Evolutionary conservation across 2,113 vertebrate species (phyloP), one percentile per base, ranked within the genome.

Genomic region (Aix galericulata): DNA sequence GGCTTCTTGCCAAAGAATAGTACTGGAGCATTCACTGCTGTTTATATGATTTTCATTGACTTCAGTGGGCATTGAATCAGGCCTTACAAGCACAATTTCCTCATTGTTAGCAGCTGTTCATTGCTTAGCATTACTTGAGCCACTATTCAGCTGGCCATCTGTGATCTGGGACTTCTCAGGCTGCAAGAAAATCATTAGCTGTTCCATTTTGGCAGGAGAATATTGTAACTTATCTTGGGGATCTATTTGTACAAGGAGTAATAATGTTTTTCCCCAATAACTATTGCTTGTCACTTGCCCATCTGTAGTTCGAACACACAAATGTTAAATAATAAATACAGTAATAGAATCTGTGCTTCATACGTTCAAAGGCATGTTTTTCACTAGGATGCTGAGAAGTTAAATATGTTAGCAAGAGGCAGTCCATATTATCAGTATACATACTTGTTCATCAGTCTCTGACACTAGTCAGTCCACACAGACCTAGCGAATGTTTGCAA

Each of bases 61-160:
- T 96, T 90, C 90, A 88, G 11, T 0, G 5, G 88, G 85, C 82
- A 83, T 44, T 81, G 90, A 93, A 90, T 94, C 73, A 81, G 88
- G 77, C 83, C 92, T 83, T 93, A 68, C 31, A 93, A 95, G 92
- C 86, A 95, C 90, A 96, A 92, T 96, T 97, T 97, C 86, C 90
- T 96, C 77, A 93, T 93, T 97, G 94, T 96, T 94, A 96, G 92
- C 94, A 94, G 93, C 94, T 95, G 93, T 94, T 95, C 85, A 88
- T 91, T 96, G 94, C 92, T 91, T 91, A 95, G 90, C 52, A 75
- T 90, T 90, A 56, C 88, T 96, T 86, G 93, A 94, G 77, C 88
- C 92, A 53, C 94, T 88, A 81, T 94, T 96, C 91, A 96, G 73
- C 83, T 90, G 77, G 82, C 96, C 94, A 93, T 94, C 86, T 94